Evolutionary conservation across 2,113 vertebrate species (phyloP).

Genomic region (Fregetta grallaria): DNA sequence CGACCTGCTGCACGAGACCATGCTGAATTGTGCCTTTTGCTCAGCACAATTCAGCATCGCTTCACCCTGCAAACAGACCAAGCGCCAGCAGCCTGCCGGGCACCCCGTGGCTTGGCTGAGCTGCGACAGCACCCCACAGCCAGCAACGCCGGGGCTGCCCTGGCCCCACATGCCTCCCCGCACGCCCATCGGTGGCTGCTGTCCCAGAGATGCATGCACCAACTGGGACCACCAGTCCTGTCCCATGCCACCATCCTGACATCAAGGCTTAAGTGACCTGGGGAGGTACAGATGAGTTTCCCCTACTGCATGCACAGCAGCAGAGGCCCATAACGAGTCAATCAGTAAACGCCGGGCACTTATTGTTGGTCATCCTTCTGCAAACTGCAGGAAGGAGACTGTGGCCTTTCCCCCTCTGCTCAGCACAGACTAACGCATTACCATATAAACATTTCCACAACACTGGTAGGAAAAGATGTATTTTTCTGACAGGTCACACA

Average conservation of each 20-base stretch:
- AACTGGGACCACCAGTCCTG: background rate
- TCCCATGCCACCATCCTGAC: background rate
- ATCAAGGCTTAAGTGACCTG: background rate
- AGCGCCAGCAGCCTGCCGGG: rapidly evolving
- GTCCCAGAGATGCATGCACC: rapidly evolving
- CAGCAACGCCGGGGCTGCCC: rapidly evolving
- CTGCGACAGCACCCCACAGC: too few relatives aligned
- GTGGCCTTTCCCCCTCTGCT: background rate
- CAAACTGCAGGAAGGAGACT: background rate
- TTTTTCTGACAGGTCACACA: slow-evolving; percentile 12
- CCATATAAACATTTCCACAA: background rate
- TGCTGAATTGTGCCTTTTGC: background rate
- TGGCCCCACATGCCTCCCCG: rapidly evolving
- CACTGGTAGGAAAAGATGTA: background rate
- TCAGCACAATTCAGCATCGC: background rate
- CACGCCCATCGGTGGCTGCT: rapidly evolving
- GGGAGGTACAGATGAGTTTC: rapidly evolving
- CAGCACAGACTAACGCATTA: background rate
- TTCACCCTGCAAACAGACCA: too few relatives aligned
- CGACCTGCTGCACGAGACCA: rapidly evolving
- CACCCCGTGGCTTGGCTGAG: rapidly evolving
- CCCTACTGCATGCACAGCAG: background rate
- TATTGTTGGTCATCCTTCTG: background rate
- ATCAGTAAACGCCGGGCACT: background rate
- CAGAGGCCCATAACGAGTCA: background rate